phyloP scores from a whole-genome alignment of 1,140 invertebrate species.

The Drosophila ambigua region DNA sequence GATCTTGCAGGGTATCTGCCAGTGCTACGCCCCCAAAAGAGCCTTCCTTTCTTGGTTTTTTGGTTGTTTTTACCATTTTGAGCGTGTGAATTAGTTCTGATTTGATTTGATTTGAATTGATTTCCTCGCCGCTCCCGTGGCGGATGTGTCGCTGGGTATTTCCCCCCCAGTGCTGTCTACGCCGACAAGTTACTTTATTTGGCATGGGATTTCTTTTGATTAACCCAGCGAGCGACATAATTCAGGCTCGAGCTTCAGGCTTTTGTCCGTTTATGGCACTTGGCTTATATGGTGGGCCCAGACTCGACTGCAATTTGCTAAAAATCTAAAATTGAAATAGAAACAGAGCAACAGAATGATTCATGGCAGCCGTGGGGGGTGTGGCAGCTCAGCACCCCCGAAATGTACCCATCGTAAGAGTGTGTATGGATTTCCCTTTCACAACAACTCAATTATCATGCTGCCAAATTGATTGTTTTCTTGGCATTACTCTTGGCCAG shows the following conservation, averaged over 20 bases:
- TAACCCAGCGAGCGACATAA: constrained; percentile 73
- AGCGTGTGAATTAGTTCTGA: constrained; percentile 78
- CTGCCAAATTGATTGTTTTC: constrained; percentile 19
- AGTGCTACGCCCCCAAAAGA: neutral
- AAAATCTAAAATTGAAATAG: constrained; percentile 26
- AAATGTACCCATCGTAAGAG: constrained; percentile 21
- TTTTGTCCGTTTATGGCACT: constrained; percentile 62
- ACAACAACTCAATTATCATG: constrained; percentile 38
- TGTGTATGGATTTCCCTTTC: constrained; percentile 43
- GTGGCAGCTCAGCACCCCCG: constrained; percentile 13
- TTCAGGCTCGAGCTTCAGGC: constrained; percentile 40
- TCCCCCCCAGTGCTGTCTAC: constrained; percentile 50
- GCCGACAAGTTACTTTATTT: constrained; percentile 69
- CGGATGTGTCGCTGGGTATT: constrained; percentile 58
- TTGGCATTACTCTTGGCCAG: neutral
- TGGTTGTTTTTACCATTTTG: constrained; percentile 39
- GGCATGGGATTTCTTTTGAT: constrained; percentile 56
- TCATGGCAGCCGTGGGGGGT: constrained; percentile 21
- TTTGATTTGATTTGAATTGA: constrained; percentile 43
- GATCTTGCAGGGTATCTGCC: constrained; percentile 3
- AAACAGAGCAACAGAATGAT: constrained; percentile 23
- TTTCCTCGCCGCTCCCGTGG: constrained; percentile 33
- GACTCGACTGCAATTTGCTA: constrained; percentile 62
- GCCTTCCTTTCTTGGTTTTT: constrained; percentile 2
- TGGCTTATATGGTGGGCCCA: constrained; percentile 54